Percentiles rank a stretch among this genome's conserved stretches.
These are phyloP conservation scores for Tachuris rubrigastra DNA, from an alignment of 2,113 vertebrate species.

Conservation along the genomic window DNA sequence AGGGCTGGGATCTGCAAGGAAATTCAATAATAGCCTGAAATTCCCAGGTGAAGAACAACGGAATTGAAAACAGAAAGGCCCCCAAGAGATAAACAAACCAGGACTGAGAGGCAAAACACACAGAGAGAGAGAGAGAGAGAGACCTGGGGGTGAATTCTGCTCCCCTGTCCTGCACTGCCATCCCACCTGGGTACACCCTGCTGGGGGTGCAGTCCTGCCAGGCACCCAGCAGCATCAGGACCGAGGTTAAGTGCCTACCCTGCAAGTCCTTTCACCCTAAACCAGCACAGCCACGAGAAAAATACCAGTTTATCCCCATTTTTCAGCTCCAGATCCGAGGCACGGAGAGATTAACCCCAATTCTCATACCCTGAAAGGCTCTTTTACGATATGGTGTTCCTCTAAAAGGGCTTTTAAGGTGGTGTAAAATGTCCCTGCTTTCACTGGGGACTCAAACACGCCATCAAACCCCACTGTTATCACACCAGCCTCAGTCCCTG, in stretches of 20 bases:
- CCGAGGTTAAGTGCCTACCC: not conserved
- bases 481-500: not conserved
- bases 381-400: not conserved
- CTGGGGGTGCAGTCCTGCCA: not conserved
- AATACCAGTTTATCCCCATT: not conserved
- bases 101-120: not conserved
- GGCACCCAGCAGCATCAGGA: not conserved
- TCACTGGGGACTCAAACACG: not conserved
- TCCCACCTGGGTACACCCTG: rapidly evolving
- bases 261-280: not conserved
- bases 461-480: not conserved
- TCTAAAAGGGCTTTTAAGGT: not conserved
- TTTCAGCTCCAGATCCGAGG: not conserved
- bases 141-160: not conserved
- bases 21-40: constrained; percentile 68
- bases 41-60: constrained; percentile 67
- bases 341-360: not conserved
- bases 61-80: constrained; percentile 58
- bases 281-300: not conserved
- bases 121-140: not conserved
- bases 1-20: constrained; percentile 49
- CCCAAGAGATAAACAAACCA: constrained; percentile 50
- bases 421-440: not conserved
- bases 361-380: not conserved
- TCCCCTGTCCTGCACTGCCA: not conserved